A percentile compares a stretch with the other conserved stretches of the same genome.
Evolutionary conservation across 2,113 vertebrate species (phyloP).

Genomic region (Lynx canadensis): DNA sequence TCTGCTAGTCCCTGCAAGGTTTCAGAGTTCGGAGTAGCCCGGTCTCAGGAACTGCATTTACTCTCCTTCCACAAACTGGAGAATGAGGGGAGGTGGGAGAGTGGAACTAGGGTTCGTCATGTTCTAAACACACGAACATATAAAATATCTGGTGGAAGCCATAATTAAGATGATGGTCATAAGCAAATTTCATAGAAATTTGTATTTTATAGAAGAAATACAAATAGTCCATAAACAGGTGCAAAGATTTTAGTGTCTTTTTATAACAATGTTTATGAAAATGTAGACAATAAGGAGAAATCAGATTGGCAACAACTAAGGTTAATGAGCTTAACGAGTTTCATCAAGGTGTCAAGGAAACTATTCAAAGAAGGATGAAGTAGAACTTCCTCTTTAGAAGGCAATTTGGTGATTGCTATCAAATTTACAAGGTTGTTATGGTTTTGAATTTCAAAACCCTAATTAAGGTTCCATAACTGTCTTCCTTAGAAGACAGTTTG

Average conservation of each 20-base stretch:
- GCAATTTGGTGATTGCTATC: slow-evolving; percentile 12
- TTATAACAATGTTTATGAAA: neutral
- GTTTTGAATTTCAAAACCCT: slow-evolving; percentile 48
- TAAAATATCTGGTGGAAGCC: neutral
- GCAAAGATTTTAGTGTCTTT: neutral
- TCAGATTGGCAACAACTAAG: neutral
- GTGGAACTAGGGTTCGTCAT: neutral
- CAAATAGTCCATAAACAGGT: neutral
- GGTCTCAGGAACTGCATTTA: neutral
- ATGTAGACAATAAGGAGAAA: neutral
- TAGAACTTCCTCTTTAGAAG: neutral
- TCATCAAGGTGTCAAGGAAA: neutral
- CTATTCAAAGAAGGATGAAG: neutral
- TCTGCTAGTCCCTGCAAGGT: neutral
- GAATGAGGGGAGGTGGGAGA: neutral
- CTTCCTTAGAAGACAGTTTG: slow-evolving; percentile 5
- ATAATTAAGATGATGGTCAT: neutral
- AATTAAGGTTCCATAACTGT: slow-evolving; percentile 14
- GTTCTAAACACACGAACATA: neutral
- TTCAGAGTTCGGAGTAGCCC: neutral
- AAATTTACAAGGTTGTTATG: neutral
- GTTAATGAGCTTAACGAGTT: neutral
- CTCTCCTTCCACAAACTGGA: neutral
- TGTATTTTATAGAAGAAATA: neutral
- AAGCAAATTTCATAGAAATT: neutral